Evolutionary conservation across 2,888 invertebrate genomes (phyloP).

Genomic region (Drosophila rellima): DNA sequence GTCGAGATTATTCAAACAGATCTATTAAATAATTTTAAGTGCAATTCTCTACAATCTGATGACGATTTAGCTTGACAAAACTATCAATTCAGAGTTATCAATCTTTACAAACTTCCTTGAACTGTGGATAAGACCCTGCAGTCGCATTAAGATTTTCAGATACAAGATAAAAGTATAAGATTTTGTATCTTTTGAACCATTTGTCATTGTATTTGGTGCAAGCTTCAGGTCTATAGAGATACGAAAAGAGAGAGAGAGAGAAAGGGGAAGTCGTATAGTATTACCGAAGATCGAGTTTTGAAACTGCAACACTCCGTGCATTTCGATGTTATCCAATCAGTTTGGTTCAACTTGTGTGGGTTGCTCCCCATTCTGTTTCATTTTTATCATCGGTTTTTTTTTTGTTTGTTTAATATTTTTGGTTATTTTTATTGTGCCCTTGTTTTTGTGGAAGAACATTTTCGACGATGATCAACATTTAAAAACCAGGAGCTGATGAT

Average conservation of each 20-base stretch:
- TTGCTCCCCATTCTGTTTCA: constrained; percentile 14
- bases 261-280: not conserved
- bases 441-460: constrained; percentile 19
- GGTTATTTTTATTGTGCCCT: constrained; percentile 41
- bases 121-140: constrained; percentile 10
- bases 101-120: constrained; percentile 11
- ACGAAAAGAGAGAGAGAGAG: not conserved
- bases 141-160: constrained; percentile 10
- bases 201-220: constrained; percentile 16
- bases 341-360: constrained; percentile 43
- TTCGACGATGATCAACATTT: constrained; percentile 38
- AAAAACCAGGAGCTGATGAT: constrained; percentile 51
- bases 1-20: constrained; percentile 1
- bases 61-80: constrained; percentile 8
- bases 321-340: constrained; percentile 19
- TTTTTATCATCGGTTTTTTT: constrained; percentile 1
- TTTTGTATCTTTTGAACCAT: constrained; percentile 15
- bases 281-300: constrained; percentile 18
- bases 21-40: not conserved
- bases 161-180: constrained; percentile 10
- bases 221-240: not conserved
- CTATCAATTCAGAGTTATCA: constrained; percentile 11
- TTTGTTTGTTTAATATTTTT: constrained; percentile 42
- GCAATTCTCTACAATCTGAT: constrained; percentile 13
- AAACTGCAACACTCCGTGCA: constrained; percentile 14